phyloP scores from a whole-genome alignment of 1,140 invertebrate genomes.

The Drosophila subpulchrella region DNA sequence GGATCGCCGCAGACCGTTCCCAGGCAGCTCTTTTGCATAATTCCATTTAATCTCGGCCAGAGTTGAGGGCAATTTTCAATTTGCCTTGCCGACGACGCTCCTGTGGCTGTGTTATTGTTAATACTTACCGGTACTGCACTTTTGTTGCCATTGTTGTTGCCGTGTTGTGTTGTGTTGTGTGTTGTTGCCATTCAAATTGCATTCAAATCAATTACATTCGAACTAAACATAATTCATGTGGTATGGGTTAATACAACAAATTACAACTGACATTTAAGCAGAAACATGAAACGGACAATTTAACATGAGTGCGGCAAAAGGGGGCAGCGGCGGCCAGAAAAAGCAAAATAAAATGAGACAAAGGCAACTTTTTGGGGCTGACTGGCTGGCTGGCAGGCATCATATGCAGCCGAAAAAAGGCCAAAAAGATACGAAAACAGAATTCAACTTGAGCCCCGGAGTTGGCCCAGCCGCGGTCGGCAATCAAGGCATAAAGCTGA shows the following conservation, averaged over 20 bases:
- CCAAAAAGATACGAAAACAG: constrained; percentile 54
- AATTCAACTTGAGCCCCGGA: constrained; percentile 59
- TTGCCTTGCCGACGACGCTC: constrained; percentile 61
- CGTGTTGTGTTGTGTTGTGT: constrained; percentile 13
- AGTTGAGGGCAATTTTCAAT: constrained; percentile 74
- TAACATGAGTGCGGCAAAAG: constrained; percentile 67
- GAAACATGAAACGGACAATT: constrained; percentile 82
- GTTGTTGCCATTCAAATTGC: constrained; percentile 76
- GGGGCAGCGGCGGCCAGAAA: constrained; percentile 13
- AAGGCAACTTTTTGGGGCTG: constrained; percentile 45
- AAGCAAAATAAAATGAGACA: constrained; percentile 38
- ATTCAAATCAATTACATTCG: constrained; percentile 83
- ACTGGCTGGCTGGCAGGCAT: constrained; percentile 49
- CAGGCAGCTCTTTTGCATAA: constrained; percentile 58
- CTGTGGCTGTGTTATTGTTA: constrained; percentile 66
- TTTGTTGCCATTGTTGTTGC: constrained; percentile 53
- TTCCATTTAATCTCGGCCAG: constrained; percentile 73
- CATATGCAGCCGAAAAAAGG: constrained; percentile 66
- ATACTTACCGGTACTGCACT: constrained; percentile 8
- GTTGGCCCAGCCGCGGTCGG: constrained; percentile 39
- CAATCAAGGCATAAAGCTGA: constrained; percentile 50
- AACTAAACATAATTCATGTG: constrained; percentile 83
- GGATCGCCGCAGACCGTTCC: constrained; percentile 37
- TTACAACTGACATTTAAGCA: constrained; percentile 82
- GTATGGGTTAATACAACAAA: constrained; percentile 82